Percentiles rank a stretch among this genome's conserved stretches.
phyloP scores from a whole-genome alignment of 2,113 vertebrate species.

The Dasypus novemcinctus region DNA sequence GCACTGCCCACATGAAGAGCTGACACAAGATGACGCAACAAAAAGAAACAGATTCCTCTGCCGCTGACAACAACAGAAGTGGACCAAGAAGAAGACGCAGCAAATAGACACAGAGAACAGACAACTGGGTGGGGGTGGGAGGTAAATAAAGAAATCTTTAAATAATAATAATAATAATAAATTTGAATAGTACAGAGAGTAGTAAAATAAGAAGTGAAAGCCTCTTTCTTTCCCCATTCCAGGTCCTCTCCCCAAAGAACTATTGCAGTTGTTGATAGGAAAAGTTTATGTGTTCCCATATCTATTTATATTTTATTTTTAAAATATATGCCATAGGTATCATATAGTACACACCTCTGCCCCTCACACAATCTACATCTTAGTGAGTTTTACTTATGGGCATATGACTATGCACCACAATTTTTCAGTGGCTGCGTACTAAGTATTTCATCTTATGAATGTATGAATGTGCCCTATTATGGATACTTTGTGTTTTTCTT shows the following conservation, averaged over 20 bases:
- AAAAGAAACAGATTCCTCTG: too few species aligned
- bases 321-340: background rate
- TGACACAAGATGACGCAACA: too few species aligned
- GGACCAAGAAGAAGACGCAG: too few species aligned
- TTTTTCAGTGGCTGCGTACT: background rate
- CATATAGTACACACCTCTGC: background rate
- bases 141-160: too few species aligned
- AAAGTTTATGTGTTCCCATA: background rate
- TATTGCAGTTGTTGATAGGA: conserved; percentile 19
- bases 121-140: too few species aligned
- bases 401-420: background rate
- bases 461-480: background rate
- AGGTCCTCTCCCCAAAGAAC: background rate
- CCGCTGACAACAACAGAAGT: too few species aligned
- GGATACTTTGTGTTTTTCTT: background rate
- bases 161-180: background rate
- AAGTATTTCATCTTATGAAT: background rate
- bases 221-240: background rate
- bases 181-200: background rate
- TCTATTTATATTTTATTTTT: conserved; percentile 13
- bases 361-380: background rate
- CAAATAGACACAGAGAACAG: too few species aligned
- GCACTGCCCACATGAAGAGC: too few species aligned
- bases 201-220: background rate
- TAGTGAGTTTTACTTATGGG: background rate